Percentiles rank a stretch among this genome's conserved stretches.
phyloP scores from a whole-genome alignment of 1,140 invertebrate genomes.

The Heliothis subflexa region DNA sequence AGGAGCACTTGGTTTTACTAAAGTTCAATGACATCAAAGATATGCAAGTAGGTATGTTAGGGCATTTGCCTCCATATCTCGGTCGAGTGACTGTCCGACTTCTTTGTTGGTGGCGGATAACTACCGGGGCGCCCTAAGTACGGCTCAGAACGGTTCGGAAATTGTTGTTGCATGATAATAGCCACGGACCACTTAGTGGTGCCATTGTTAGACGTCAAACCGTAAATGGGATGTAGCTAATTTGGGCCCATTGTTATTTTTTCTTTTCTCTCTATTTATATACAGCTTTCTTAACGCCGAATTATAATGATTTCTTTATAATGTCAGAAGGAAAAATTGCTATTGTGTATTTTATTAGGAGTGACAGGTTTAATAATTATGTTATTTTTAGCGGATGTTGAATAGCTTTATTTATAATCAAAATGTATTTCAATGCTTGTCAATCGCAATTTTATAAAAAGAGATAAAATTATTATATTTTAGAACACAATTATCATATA shows the following conservation, averaged over 20 bases:
- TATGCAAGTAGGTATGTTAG: too few relatives aligned
- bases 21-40: too few relatives aligned
- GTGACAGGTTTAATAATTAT: neutral
- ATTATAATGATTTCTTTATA: neutral
- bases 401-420: neutral
- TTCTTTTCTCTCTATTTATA: neutral
- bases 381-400: neutral
- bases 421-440: too few relatives aligned
- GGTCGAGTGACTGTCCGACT: conserved; percentile 1
- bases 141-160: conserved; percentile 20
- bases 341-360: too few relatives aligned
- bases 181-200: conserved; percentile 13
- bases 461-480: too few relatives aligned
- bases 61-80: neutral
- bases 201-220: neutral
- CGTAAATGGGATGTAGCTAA: conserved; percentile 2
- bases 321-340: neutral
- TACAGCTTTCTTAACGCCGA: neutral
- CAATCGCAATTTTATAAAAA: too few relatives aligned
- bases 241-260: conserved; percentile 10
- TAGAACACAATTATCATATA: too few relatives aligned
- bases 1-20: too few relatives aligned
- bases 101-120: neutral
- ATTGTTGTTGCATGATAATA: conserved; percentile 36
- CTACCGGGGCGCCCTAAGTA: conserved; percentile 10